Percentiles rank a stretch among this genome's conserved stretches.
Evolutionary conservation across 2,888 invertebrate species (phyloP).

Genomic region (Xanthia togata): DNA sequence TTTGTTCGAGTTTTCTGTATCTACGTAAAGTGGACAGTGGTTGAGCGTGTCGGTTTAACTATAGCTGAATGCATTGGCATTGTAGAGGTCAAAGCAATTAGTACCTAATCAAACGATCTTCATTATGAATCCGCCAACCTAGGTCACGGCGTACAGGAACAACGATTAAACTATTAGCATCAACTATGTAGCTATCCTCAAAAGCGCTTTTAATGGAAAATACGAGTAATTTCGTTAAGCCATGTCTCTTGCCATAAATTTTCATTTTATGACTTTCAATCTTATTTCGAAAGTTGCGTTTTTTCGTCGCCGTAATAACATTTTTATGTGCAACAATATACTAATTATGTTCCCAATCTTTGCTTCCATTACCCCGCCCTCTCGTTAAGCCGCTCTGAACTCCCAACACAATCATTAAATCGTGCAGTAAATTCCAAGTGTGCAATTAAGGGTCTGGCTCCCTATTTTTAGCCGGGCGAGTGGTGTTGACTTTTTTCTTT

Average conservation of each 20-base stretch:
- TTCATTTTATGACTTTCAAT: conserved; percentile 56
- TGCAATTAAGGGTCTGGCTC: conserved; percentile 83
- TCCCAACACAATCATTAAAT: conserved; percentile 80
- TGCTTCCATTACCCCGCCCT: conserved; percentile 72
- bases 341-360: conserved; percentile 76
- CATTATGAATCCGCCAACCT: conserved; percentile 24
- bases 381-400: conserved; percentile 68
- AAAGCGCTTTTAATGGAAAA: conserved; percentile 10
- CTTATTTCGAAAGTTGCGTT: conserved; percentile 46
- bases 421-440: conserved; percentile 86
- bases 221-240: conserved; percentile 28
- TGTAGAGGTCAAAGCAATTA: conserved; percentile 44
- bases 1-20: conserved; percentile 27
- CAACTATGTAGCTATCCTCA: conserved; percentile 30
- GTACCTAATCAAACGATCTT: conserved; percentile 27
- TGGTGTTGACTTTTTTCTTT: conserved; percentile 77
- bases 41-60: background rate
- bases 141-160: conserved; percentile 49
- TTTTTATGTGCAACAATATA: conserved; percentile 71
- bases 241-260: conserved; percentile 53
- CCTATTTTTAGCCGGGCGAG: conserved; percentile 85
- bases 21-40: background rate
- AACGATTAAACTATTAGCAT: conserved; percentile 35
- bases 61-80: conserved; percentile 33
- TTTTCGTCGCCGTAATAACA: conserved; percentile 62